Evolutionary conservation across 2,888 invertebrate species (phyloP), one percentile per base, ranked within the genome.

Genomic region (Scaptomyza reducta): DNA sequence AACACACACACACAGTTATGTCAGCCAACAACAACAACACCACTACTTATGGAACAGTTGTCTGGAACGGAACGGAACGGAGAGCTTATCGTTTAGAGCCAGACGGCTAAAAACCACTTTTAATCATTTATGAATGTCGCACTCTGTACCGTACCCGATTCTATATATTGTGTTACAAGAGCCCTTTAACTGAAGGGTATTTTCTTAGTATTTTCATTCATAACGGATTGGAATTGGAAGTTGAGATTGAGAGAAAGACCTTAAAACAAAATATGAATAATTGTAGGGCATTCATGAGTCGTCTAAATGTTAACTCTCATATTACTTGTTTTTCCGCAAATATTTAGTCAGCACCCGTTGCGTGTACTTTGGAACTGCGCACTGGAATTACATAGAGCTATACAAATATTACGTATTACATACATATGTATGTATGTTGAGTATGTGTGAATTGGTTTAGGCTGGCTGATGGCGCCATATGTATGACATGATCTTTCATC

Each of bases 311-410:
- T n/a, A 18, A 22, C 31, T 49, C 3, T 10, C 18, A 9, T 10
- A n/a, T 25, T 41, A 35, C 29, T 33, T 35, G 27, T 7, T n/a
- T 41, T 41, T 31, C 54, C 62, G 22, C 45, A 38, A 40, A 18
- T 16, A 56, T 65, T 65, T 66, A 65, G 55, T 65, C 66, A 57
- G 46, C 67, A 42, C 31, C 31, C 51, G 67, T 51, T 58, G 63
- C 4, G 9, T 74, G 74, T 35, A 73, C 72, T 73, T 73, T 73
- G 72, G 56, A 59, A 59, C 47, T 41, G 35, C 27, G 51, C 55
- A 18, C 31, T 47, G 62, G 38, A 33, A 68, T 74, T 59, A 63
- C 74, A 69, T 46, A 22, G 49, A 42, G 16, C 69, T 49, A 41
- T 40, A 44, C 31, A 58, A 62, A 63, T 59, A 55, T 74, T 74